Evolutionary conservation across 2,888 invertebrate species (phyloP).

Genomic region (Neoscelio sp.): DNA sequence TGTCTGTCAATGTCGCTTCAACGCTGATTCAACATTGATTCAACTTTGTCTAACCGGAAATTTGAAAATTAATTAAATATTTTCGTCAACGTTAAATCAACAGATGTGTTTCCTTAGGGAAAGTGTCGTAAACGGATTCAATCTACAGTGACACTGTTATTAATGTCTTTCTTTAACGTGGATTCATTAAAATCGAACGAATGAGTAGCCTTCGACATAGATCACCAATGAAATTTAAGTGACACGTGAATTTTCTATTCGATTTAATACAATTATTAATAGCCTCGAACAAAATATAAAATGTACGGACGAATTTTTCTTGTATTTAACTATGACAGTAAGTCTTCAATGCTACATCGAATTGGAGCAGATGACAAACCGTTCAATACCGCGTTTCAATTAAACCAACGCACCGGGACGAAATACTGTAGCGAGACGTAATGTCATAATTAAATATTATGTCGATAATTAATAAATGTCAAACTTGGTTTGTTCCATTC

Average conservation of each 20-base stretch:
- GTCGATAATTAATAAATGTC: slow-evolving; percentile 46
- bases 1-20: no score
- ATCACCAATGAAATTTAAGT: no score
- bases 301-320: slow-evolving; percentile 9
- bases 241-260: no score
- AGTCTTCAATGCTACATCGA: slow-evolving; percentile 14
- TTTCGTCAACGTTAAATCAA: no score
- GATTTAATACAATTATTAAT: background rate
- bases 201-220: no score
- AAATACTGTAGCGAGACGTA: slow-evolving; percentile 20
- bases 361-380: slow-evolving; percentile 34
- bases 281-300: background rate
- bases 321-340: background rate
- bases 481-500: slow-evolving; percentile 11
- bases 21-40: no score
- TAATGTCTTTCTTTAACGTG: background rate
- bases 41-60: no score
- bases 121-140: slow-evolving; percentile 11
- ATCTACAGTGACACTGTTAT: background rate
- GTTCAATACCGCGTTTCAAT: slow-evolving; percentile 19
- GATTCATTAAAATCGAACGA: no score
- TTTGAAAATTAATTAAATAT: no score
- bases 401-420: slow-evolving; percentile 4
- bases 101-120: background rate
- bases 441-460: slow-evolving; percentile 39